phyloP scores from a whole-genome alignment of 2,888 invertebrate species.

The Parasteatoda lunata region DNA sequence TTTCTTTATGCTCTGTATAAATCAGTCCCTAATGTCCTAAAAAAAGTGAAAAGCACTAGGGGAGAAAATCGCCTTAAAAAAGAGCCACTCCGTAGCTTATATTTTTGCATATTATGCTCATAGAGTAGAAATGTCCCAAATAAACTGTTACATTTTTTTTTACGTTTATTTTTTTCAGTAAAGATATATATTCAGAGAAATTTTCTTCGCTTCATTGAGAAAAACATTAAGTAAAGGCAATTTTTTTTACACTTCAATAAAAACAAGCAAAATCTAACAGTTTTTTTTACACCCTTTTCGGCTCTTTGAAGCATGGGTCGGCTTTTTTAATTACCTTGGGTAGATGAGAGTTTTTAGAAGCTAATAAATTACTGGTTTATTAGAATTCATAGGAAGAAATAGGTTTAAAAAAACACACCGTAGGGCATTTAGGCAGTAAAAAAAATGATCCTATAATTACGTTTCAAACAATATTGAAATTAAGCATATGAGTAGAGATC shows the following conservation, averaged over 20 bases:
- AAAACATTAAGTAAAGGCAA: conserved; percentile 62
- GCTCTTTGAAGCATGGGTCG: conserved; percentile 52
- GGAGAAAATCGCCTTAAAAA: conserved; percentile 44
- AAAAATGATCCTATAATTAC: conserved; percentile 53
- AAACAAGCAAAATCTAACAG: conserved; percentile 30
- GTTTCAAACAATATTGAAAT: conserved; percentile 62
- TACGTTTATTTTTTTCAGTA: neutral
- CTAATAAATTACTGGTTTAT: conserved; percentile 61
- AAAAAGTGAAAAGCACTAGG: conserved; percentile 59
- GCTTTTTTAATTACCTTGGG: conserved; percentile 64
- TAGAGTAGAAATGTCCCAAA: conserved; percentile 28
- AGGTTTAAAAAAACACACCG: conserved; percentile 23
- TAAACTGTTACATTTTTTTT: conserved; percentile 60
- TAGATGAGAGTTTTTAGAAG: conserved; percentile 61
- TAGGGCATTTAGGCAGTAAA: conserved; percentile 19
- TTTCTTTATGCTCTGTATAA: conserved; percentile 25
- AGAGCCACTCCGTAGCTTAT: conserved; percentile 30
- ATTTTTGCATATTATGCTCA: conserved; percentile 50
- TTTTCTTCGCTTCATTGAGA: conserved; percentile 63
- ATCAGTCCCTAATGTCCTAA: conserved; percentile 64
- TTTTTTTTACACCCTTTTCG: conserved; percentile 19
- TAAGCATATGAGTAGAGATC: conserved; percentile 38
- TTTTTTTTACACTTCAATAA: conserved; percentile 44
- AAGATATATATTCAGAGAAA: conserved; percentile 12
- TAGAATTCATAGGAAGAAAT: conserved; percentile 28